phyloP scores from a whole-genome alignment of 2,888 invertebrate species.

The Lacanobia oleracea region DNA sequence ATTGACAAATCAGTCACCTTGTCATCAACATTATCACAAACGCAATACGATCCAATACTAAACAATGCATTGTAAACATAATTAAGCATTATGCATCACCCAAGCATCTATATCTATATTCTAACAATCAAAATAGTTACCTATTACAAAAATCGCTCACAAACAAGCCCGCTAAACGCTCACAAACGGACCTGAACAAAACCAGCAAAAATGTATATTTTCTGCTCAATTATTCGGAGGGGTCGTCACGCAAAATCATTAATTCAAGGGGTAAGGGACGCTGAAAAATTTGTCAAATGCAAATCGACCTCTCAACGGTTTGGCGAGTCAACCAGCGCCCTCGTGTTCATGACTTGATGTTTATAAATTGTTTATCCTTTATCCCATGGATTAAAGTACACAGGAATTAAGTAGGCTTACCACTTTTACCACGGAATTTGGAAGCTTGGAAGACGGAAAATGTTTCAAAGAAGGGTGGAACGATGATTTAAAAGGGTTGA shows the following conservation, averaged over 20 bases:
- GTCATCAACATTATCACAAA: too few species aligned
- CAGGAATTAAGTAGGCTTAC: conserved; percentile 15
- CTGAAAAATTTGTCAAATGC: conserved; percentile 73
- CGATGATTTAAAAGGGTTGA: too few species aligned
- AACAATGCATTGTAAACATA: too few species aligned
- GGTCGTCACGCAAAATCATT: conserved; percentile 76
- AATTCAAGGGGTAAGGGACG: conserved; percentile 72
- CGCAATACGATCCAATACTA: too few species aligned
- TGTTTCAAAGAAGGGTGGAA: background rate
- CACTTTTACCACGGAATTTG: conserved; percentile 14
- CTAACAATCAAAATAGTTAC: too few species aligned
- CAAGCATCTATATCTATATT: too few species aligned
- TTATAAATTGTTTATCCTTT: conserved; percentile 56
- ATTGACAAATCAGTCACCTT: too few species aligned
- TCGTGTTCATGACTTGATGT: conserved; percentile 48
- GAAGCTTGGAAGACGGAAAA: background rate
- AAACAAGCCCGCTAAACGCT: conserved; percentile 53
- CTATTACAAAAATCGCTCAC: background rate
- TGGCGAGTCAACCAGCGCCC: conserved; percentile 48
- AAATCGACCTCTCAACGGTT: conserved; percentile 68
- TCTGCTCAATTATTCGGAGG: conserved; percentile 76
- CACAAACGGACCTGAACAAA: conserved; percentile 38
- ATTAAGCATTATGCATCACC: too few species aligned
- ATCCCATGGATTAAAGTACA: conserved; percentile 22
- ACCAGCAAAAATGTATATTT: conserved; percentile 74